A percentile compares a stretch with the other conserved stretches of the same genome.
phyloP scores from a whole-genome alignment of 2,797 vertebrate species.

The Sebastiscus tertius region DNA sequence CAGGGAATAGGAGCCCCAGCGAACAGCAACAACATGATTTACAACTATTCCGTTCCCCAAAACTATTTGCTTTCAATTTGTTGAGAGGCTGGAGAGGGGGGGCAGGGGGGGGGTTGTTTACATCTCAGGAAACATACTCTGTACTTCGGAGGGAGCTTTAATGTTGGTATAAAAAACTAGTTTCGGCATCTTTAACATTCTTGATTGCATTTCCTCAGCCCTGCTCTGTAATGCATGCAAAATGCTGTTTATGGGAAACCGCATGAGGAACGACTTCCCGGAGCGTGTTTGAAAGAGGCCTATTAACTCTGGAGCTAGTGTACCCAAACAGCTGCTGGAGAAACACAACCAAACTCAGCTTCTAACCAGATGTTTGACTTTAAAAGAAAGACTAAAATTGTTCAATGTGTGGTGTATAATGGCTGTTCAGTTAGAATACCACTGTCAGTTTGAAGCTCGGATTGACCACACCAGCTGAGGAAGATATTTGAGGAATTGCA shows the following conservation, averaged over 20 bases:
- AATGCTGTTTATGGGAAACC: constrained; percentile 49
- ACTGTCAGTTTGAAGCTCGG: no score
- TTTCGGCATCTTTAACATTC: constrained; percentile 37
- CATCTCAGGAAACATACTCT: constrained; percentile 24
- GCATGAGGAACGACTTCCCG: constrained; percentile 42
- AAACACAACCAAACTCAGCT: neutral
- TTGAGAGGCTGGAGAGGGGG: neutral
- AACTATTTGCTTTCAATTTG: constrained; percentile 47
- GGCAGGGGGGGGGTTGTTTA: constrained; percentile 49
- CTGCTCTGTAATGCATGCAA: constrained; percentile 36
- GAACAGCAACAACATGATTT: constrained; percentile 30
- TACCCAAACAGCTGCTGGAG: constrained; percentile 25
- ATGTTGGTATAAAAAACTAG: constrained; percentile 12
- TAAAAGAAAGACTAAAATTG: neutral
- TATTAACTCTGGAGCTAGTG: constrained; percentile 33
- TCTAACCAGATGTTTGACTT: constrained; percentile 25
- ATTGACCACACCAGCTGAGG: neutral
- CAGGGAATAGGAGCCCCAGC: neutral
- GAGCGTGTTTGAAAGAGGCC: constrained; percentile 25
- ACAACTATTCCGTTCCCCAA: constrained; percentile 6
- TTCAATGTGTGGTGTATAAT: neutral
- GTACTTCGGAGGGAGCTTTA: constrained; percentile 12
- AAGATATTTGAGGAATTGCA: neutral
- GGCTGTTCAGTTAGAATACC: neutral
- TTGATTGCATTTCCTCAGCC: constrained; percentile 37